Evolutionary conservation across 2,797 vertebrate species (phyloP).

Genomic region (Poecilia wingei): DNA sequence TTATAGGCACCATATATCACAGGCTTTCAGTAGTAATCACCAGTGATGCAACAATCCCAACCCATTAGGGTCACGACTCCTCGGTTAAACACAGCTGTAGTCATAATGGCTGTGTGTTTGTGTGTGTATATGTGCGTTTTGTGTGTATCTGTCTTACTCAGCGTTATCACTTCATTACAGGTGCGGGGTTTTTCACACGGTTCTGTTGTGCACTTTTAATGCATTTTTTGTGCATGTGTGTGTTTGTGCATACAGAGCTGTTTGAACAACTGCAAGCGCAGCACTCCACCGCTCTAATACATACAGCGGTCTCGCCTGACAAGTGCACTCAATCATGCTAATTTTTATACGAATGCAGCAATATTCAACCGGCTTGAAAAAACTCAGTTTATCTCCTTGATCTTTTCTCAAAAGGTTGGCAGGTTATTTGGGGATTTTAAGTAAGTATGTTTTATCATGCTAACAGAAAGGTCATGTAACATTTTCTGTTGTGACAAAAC

Average conservation of each 20-base stretch:
- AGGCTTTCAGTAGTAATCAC: conserved; percentile 66
- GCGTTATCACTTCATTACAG: conserved; percentile 76
- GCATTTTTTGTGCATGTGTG: conserved; percentile 47
- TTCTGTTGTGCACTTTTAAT: conserved; percentile 44
- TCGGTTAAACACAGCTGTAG: conserved; percentile 64
- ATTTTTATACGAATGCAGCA: conserved; percentile 65
- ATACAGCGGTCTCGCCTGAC: conserved; percentile 59
- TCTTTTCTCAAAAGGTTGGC: conserved; percentile 42
- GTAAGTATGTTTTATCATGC: conserved; percentile 17
- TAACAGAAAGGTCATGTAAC: conserved; percentile 9
- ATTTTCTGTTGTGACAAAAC: background rate
- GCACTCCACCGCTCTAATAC: conserved; percentile 63
- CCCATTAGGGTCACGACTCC: conserved; percentile 67
- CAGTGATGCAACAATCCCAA: conserved; percentile 67
- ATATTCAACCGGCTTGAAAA: conserved; percentile 55
- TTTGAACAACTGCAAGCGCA: conserved; percentile 71
- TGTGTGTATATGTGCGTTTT: background rate
- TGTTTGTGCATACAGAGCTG: conserved; percentile 46
- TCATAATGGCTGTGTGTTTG: conserved; percentile 53
- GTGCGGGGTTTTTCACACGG: conserved; percentile 55
- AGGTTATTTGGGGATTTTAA: conserved; percentile 19
- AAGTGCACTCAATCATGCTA: conserved; percentile 73
- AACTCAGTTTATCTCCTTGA: conserved; percentile 53
- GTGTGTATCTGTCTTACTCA: conserved; percentile 64
- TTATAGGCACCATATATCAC: conserved; percentile 65